Evolutionary conservation across 1,140 invertebrate species (phyloP).

Genomic region (Heliconius eleuchia): DNA sequence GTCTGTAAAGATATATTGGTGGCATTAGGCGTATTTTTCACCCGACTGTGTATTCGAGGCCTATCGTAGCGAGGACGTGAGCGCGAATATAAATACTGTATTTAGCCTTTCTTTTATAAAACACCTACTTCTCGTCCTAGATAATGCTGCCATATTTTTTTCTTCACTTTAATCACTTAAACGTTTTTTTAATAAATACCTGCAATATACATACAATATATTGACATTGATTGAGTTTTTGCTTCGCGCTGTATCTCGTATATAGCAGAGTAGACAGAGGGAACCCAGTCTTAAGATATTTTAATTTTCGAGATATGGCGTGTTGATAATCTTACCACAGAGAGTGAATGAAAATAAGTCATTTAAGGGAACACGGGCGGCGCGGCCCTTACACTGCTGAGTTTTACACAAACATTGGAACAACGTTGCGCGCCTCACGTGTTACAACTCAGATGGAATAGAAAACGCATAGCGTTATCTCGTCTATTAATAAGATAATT

Average conservation of each 20-base stretch:
- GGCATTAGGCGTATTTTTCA: slow-evolving; percentile 6
- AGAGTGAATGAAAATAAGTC: too few species aligned
- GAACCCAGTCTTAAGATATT: too few species aligned
- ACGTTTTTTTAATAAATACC: neutral
- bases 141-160: slow-evolving; percentile 16
- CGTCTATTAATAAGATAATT: too few species aligned
- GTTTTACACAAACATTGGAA: neutral
- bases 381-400: too few species aligned
- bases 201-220: neutral
- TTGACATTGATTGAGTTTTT: neutral
- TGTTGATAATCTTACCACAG: too few species aligned
- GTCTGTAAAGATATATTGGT: slow-evolving; percentile 3
- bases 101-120: slow-evolving; percentile 23
- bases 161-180: slow-evolving; percentile 1
- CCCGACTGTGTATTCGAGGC: slow-evolving; percentile 12
- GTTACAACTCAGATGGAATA: too few species aligned
- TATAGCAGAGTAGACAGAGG: too few species aligned
- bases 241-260: too few species aligned
- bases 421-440: neutral
- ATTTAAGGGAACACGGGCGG: neutral
- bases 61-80: slow-evolving; percentile 16
- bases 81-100: slow-evolving; percentile 27
- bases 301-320: too few species aligned
- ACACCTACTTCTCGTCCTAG: slow-evolving; percentile 22
- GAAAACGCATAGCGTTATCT: too few species aligned